Percentiles rank a stretch among this genome's conserved stretches.
These are phyloP conservation scores for Pasiphila rectangulata DNA, from an alignment of 2,888 invertebrate species.

Conservation along the genomic window DNA sequence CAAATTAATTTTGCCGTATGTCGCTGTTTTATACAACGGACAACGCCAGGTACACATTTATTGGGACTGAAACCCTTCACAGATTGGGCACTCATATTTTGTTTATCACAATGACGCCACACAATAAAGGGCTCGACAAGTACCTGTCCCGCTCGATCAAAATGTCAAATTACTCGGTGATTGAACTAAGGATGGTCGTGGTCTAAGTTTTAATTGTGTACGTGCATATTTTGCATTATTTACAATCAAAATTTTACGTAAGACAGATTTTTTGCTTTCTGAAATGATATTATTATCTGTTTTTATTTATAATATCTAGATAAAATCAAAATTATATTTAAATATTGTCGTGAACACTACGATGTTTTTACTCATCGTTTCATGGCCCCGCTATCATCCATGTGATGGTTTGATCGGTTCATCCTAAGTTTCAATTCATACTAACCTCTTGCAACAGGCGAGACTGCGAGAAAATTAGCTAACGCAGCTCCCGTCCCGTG, in stretches of 20 bases:
- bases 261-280: too few relatives aligned
- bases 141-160: constrained; percentile 1
- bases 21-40: constrained; percentile 63
- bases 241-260: too few relatives aligned
- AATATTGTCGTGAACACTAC: too few relatives aligned
- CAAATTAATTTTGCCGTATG: constrained; percentile 61
- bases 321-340: too few relatives aligned
- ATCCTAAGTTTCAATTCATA: background rate
- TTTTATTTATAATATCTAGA: too few relatives aligned
- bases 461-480: constrained; percentile 96
- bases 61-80: background rate
- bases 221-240: too few relatives aligned
- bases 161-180: background rate
- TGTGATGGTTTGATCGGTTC: too few relatives aligned
- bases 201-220: too few relatives aligned
- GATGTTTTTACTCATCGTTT: too few relatives aligned
- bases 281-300: too few relatives aligned
- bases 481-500: constrained; percentile 98
- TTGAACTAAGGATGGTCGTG: too few relatives aligned
- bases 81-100: background rate
- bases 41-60: constrained; percentile 26
- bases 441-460: constrained; percentile 95
- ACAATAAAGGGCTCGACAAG: background rate
- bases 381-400: too few relatives aligned
- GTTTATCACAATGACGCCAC: constrained; percentile 1